phyloP scores from a whole-genome alignment of 2,113 vertebrate species.

The Eretmochelys imbricata region DNA sequence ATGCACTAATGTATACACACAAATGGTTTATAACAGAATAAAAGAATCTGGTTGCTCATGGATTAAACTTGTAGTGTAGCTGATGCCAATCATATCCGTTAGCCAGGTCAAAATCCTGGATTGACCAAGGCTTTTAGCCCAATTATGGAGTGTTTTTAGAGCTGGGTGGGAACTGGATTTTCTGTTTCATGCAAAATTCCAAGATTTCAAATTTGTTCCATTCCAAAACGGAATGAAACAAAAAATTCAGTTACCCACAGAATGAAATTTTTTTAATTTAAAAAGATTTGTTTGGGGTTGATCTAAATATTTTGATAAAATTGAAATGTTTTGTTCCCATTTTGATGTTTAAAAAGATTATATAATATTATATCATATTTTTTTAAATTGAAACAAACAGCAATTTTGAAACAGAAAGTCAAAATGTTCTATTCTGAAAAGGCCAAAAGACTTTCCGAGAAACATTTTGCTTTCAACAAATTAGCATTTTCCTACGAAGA shows the following conservation, averaged over 20 bases:
- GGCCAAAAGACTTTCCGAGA: not conserved
- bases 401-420: not conserved
- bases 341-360: not conserved
- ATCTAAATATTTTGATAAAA: not conserved
- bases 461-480: not conserved
- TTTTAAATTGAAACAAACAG: not conserved
- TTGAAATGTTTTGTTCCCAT: not conserved
- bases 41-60: not conserved
- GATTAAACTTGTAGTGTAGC: not conserved
- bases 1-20: not conserved
- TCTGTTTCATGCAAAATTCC: not conserved
- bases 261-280: not conserved
- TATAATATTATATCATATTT: not conserved
- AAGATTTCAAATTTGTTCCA: not conserved
- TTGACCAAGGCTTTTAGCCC: not conserved
- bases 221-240: not conserved
- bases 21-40: not conserved
- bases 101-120: not conserved
- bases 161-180: not conserved
- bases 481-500: not conserved
- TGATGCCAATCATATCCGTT: not conserved
- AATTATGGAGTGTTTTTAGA: not conserved
- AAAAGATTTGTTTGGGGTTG: not conserved
- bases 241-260: not conserved
- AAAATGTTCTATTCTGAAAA: not conserved